phyloP scores from a whole-genome alignment of 2,888 invertebrate species.

The Polylopha cassiicola region DNA sequence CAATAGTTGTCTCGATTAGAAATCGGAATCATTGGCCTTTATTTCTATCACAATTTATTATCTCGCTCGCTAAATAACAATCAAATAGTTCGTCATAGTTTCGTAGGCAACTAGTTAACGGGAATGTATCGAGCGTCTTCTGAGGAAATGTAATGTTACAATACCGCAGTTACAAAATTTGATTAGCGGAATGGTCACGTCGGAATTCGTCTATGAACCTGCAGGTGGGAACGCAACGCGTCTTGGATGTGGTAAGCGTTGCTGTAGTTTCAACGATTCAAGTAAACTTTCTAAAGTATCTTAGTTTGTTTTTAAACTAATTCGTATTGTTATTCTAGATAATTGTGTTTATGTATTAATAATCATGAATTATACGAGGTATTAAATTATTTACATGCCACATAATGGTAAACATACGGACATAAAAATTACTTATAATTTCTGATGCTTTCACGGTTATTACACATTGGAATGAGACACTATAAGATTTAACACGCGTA shows the following conservation, averaged over 20 bases:
- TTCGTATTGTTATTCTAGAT: too few relatives aligned
- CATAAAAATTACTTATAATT: too few relatives aligned
- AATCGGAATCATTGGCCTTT: constrained; percentile 1
- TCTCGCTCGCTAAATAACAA: constrained; percentile 24
- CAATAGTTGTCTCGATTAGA: background rate
- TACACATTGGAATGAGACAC: too few relatives aligned
- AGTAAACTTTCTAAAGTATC: too few relatives aligned
- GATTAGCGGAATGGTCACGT: constrained; percentile 75
- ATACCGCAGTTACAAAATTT: constrained; percentile 76
- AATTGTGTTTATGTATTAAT: too few relatives aligned
- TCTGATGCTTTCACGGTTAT: too few relatives aligned
- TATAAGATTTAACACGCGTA: too few relatives aligned
- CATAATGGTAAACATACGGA: too few relatives aligned
- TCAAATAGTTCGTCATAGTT: constrained; percentile 42
- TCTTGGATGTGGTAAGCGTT: constrained; percentile 42
- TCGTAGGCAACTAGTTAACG: constrained; percentile 49
- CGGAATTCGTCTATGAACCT: constrained; percentile 63
- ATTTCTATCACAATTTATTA: constrained; percentile 14
- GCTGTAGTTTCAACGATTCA: background rate
- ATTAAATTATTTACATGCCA: too few relatives aligned
- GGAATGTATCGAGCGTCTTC: constrained; percentile 57
- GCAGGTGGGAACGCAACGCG: constrained; percentile 22
- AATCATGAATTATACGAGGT: too few relatives aligned
- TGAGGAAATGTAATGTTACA: constrained; percentile 69
- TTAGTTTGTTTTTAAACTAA: too few relatives aligned